These are phyloP conservation scores for Sterna hirundo DNA, from an alignment of 2,113 vertebrate species.

Conservation along the genomic window DNA sequence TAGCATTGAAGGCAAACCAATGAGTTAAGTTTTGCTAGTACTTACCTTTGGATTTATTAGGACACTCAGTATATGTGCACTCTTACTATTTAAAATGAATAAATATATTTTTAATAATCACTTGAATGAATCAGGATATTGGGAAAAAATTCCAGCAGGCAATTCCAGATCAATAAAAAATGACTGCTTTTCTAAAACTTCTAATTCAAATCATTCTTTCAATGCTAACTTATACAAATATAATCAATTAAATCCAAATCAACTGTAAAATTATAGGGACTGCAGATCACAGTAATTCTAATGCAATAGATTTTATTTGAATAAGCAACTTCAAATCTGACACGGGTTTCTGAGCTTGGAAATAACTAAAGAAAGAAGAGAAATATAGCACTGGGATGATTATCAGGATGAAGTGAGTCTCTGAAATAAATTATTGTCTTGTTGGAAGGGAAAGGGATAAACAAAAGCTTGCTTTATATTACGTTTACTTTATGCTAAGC, in stretches of 20 bases:
- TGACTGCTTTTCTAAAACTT: background rate
- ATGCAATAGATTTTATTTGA: background rate
- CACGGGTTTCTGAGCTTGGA: background rate
- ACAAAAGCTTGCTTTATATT: background rate
- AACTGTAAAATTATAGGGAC: background rate
- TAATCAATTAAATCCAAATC: background rate
- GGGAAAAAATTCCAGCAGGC: background rate
- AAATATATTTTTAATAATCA: background rate
- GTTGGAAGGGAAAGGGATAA: background rate
- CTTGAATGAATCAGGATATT: background rate
- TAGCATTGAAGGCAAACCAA: background rate
- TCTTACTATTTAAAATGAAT: background rate
- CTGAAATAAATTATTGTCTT: background rate
- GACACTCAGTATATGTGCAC: background rate
- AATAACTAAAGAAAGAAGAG: background rate
- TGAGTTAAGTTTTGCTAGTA: background rate
- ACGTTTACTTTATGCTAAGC: background rate
- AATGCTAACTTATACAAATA: background rate
- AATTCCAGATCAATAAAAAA: background rate
- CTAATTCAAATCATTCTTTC: background rate
- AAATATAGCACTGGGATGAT: background rate
- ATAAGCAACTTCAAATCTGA: background rate
- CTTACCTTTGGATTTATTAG: background rate
- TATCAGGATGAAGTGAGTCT: background rate
- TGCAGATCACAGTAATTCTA: background rate